Percentiles rank a stretch among this genome's conserved stretches.
Conservation (phyloP, 2,797 vertebrate species). For the Molossus molossus region DNA sequence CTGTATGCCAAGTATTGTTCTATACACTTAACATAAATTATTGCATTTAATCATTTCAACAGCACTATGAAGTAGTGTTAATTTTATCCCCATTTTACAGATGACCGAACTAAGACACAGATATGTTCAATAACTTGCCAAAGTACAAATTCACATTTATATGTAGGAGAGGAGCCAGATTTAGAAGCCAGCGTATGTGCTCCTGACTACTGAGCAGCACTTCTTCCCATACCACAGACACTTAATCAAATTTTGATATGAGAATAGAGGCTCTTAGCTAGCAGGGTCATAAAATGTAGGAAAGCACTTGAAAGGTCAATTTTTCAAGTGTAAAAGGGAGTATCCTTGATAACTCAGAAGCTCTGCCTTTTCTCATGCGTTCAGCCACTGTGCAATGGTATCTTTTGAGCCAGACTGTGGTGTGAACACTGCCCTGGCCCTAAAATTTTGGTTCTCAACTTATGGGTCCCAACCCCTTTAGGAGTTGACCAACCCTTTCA, state of each 20-base stretch:
- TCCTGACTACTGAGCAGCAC: background rate
- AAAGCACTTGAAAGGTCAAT: conserved; percentile 49
- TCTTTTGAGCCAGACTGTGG: background rate
- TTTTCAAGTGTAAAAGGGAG: background rate
- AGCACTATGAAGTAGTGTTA: background rate
- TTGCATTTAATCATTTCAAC: conserved; percentile 5
- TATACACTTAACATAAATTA: background rate
- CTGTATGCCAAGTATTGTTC: background rate
- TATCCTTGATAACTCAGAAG: background rate
- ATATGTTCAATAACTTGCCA: background rate
- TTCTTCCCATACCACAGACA: background rate
- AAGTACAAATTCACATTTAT: conserved; percentile 42
- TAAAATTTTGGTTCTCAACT: background rate
- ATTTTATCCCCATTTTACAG: background rate
- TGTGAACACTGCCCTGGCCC: background rate
- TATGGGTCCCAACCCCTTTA: too few species aligned
- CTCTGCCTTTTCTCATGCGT: background rate
- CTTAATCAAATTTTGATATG: conserved; percentile 18
- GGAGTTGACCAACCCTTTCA: too few species aligned
- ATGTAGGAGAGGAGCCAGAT: background rate
- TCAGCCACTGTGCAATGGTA: background rate
- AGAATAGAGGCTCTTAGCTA: conserved; percentile 28
- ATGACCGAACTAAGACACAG: background rate
- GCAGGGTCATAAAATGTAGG: background rate
- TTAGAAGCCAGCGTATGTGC: background rate